Base-by-base conservation (phyloP, 2,113 vertebrate species). In the Terrapene triunguis region DNA sequence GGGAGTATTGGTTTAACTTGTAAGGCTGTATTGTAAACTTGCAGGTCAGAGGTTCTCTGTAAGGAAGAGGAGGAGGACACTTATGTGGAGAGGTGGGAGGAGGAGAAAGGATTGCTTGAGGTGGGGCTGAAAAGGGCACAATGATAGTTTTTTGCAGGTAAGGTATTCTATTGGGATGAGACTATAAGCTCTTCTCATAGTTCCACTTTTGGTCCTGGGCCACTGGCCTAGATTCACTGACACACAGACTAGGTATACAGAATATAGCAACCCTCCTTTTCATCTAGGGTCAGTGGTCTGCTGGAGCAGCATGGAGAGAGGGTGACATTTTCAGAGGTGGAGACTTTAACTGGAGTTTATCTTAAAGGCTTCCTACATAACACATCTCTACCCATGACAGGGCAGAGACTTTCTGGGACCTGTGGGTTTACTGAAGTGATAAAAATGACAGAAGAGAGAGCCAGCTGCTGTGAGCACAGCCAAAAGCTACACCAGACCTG, bases 331-430 rank as follows among this genome's bases (percentile, higher is more conserved):
- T n/a, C 72, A 1, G 2, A n/a, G 42, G 5, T 1, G 24, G 90
- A 91, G 22, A 53, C 4, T 69, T 69, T 53, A 87, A 2, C 0
- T 89, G 81, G 25, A 80, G 35, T 8, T 88, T 82, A 48, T 80
- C 22, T 82, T 12, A 29, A 48, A 93, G 59, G 27, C 42, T 5
- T 1, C 72, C 54, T 35, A 17, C 22, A 80, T 50, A 11, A 16
- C 11, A 4, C 85, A 95, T 97, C 96, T 95, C 94, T 92, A 91
- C 47, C 51, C 6, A 14, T 5, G 5, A 9, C 51, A 78, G 85
- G 82, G 82, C 93, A 90, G 82, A 74, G 97, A 93, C 96, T 87
- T 96, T 87, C 47, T 83, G 82, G 82, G 89, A 89, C 54, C 59
- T 13, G 32, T 24, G 4, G 48, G 69, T 93, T 87, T 94, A 81